Evolutionary conservation across 2,113 vertebrate species (phyloP), one percentile per base, ranked within the genome.

Genomic region (Amphilophus citrinellus): DNA sequence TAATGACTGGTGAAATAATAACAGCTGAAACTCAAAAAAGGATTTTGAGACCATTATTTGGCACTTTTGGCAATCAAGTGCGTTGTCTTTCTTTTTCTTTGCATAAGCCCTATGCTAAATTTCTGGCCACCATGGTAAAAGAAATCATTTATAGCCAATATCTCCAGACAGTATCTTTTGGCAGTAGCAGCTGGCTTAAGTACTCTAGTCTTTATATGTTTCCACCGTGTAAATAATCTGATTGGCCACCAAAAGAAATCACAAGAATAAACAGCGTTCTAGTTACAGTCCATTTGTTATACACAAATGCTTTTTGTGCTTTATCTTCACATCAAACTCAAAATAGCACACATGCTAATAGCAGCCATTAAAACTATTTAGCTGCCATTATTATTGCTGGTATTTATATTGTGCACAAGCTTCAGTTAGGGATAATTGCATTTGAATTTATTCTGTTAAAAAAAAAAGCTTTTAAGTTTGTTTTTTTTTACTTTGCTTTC

Each of bases 131-230:
- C 92, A 85, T 35, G 87, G 90, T 88, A 84, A 92, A 93, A 90
- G 65, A 91, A 92, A 88, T 87, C 90, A 83, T 93, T 92, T 87
- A 44, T 60, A 80, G 80, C n/a, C 68, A 77, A 75, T 93, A 94
- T 95, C 93, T 92, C 89, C 94, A 93, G 94, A 94, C 93, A 82
- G 76, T 94, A 95, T 96, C 95, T 94, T 91, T 94, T 95, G 94
- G 94, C 95, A 87, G 86, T 88, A 93, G 88, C 89, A 85, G 82
- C 90, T 89, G 80, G 76, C 87, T 91, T 92, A 93, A 94, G 92
- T 94, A 87, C 87, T 89, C 89, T 83, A 85, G 62, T 93, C 90
- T 95, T 93, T 94, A 93, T 94, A 93, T 91, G 89, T 91, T 94
- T 95, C 91, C 84, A 88, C 89, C 87, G 47, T 88, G 89, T 81